Conservation (phyloP, 2,797 vertebrate genomes). For the Sternarchorhynchus goeldii region DNA sequence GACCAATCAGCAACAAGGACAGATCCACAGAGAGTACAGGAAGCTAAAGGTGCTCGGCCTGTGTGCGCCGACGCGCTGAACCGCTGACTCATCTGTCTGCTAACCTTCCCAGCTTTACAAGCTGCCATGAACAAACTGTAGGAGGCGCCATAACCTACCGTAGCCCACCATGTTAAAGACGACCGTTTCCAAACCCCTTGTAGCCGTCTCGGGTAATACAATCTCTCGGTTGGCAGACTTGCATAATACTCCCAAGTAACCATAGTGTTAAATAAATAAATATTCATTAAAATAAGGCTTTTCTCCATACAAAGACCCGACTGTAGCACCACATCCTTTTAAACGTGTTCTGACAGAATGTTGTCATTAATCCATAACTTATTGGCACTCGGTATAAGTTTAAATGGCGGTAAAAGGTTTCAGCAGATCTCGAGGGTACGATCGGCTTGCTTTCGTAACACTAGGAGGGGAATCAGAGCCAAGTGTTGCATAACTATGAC, state of each 20-base stretch:
- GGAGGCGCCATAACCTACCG: too few species aligned
- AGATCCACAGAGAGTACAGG: background rate
- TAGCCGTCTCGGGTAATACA: too few species aligned
- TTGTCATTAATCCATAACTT: constrained; percentile 21
- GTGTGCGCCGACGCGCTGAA: too few species aligned
- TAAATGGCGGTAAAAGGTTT: constrained; percentile 49
- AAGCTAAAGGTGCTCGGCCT: background rate
- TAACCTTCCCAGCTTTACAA: too few species aligned
- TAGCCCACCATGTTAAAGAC: background rate
- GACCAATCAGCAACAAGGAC: background rate
- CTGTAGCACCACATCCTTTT: background rate
- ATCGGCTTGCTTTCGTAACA: constrained; percentile 56
- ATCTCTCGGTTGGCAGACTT: background rate
- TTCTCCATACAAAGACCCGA: background rate
- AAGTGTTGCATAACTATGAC: constrained; percentile 48
- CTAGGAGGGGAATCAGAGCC: constrained; percentile 37
- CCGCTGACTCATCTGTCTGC: too few species aligned
- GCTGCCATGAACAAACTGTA: too few species aligned
- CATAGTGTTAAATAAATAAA: background rate
- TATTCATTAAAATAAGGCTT: background rate
- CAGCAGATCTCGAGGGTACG: constrained; percentile 44
- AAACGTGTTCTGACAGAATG: constrained; percentile 1
- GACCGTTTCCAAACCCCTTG: background rate
- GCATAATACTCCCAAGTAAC: background rate
- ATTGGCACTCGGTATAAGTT: constrained; percentile 20